Evolutionary conservation across 1,140 invertebrate genomes (phyloP), one percentile per base, ranked within the genome.

Genomic region (Diprion similis): DNA sequence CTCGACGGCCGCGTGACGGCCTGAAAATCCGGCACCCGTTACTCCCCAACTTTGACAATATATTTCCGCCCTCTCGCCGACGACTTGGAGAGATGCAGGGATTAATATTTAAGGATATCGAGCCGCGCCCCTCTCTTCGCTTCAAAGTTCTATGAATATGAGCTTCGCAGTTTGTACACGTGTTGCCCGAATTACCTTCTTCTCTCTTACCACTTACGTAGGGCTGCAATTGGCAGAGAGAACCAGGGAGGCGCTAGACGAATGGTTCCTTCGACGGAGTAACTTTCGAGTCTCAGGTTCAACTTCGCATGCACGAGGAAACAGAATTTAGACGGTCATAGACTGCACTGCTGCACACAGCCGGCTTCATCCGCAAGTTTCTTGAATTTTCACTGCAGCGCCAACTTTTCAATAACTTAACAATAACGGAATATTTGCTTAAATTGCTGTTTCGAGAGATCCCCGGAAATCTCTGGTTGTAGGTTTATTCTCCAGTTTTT

Each of bases 81-180:
- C 51, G 51, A 59, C 51, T 59, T 59, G 51, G 51, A 59, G 66
- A 68, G 19, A 68, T 68, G 66, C 66, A 68, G 66, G 66, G 37
- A 68, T 68, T 68, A 68, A 68, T 68, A 68, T 68, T 68, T 68
- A 18, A 68, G 18, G 17, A 68, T 68, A 45, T 18, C 66, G 18
- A 18, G 66, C 17, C 11, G 66, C 7, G 6, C 18, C 66, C 37
- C 66, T 13, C 66, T 68, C 37, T 59, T 15, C 66, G 10, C 37
- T 45, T 45, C 17, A 19, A 68, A 10, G 66, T 68, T 68, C 66
- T 68, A 18, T 68, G 66, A 18, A 68, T 45, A 45, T 68, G 66
- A 6, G 13, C 66, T 68, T 18, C 66, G 18, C 37, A 19, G 66
- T 18, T 19, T 59, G 51, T 59, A 59, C 51, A 59, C 51, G 51